Evolutionary conservation across 1,140 invertebrate species (phyloP).

Genomic region (Apocrypta bakeri): DNA sequence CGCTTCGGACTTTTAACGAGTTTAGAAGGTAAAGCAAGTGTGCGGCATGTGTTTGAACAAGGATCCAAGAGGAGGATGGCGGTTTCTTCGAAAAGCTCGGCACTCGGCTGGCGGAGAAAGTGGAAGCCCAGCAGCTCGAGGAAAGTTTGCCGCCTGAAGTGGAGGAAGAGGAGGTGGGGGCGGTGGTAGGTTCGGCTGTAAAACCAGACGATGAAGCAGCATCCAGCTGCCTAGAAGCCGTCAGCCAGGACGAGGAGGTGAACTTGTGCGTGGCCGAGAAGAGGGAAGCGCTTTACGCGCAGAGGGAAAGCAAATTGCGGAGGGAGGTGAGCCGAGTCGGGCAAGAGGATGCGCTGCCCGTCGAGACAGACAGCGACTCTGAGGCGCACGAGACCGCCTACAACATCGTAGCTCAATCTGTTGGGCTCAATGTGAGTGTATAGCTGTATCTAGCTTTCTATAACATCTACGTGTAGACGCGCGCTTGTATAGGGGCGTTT

Average conservation of each 20-base stretch:
- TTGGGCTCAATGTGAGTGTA: constrained; percentile 83
- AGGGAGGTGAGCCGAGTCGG: not conserved
- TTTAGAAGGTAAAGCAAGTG: not conserved
- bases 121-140: constrained; percentile 59
- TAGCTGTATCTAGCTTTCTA: no score
- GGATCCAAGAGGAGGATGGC: constrained; percentile 85
- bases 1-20: constrained; percentile 9
- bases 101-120: constrained; percentile 80
- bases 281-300: constrained; percentile 41
- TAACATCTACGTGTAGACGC: no score
- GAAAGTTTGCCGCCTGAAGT: constrained; percentile 62
- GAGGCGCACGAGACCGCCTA: constrained; percentile 73
- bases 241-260: constrained; percentile 44
- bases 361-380: constrained; percentile 72
- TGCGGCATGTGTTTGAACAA: constrained; percentile 65
- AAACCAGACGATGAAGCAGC: constrained; percentile 44
- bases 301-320: constrained; percentile 39
- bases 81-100: constrained; percentile 88
- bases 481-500: not conserved
- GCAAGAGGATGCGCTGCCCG: not conserved
- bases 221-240: not conserved
- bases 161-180: constrained; percentile 62
- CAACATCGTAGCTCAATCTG: constrained; percentile 76
- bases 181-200: not conserved
- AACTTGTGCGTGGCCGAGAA: constrained; percentile 37